A percentile compares a stretch with the other conserved stretches of the same genome.
phyloP scores from a whole-genome alignment of 2,888 invertebrate species.

The Eudasyphora cyanicolor region DNA sequence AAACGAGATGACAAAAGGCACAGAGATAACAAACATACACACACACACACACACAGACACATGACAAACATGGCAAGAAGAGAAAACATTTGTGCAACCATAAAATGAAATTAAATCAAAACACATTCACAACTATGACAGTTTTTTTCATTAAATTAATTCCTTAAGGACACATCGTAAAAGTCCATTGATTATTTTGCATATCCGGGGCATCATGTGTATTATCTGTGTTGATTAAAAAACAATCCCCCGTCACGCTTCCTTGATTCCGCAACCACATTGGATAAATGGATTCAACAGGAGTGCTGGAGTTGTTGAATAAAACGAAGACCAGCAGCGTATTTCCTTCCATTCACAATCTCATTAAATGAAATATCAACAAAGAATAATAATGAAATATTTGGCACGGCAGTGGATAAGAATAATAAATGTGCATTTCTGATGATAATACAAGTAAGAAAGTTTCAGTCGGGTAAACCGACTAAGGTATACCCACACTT shows the following conservation, averaged over 20 bases:
- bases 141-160: constrained; percentile 20
- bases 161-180: constrained; percentile 16
- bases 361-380: not conserved
- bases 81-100: not conserved
- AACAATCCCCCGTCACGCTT: not conserved
- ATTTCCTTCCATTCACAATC: not conserved
- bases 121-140: constrained; percentile 7
- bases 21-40: no score
- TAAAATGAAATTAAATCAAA: constrained; percentile 16
- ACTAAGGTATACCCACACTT: no score
- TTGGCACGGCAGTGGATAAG: not conserved
- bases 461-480: no score
- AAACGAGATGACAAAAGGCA: constrained; percentile 2
- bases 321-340: no score
- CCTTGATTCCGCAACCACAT: not conserved
- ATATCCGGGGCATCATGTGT: constrained; percentile 7
- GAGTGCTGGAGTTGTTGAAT: not conserved
- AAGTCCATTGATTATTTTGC: constrained; percentile 14
- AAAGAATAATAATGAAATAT: constrained; percentile 9
- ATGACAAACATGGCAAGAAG: not conserved
- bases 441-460: no score
- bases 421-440: no score
- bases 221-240: constrained; percentile 7
- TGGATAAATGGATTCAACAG: not conserved
- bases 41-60: no score